These are phyloP conservation scores for Moxostoma hubbsi DNA, from an alignment of 2,797 vertebrate species.

Conservation along the genomic window DNA sequence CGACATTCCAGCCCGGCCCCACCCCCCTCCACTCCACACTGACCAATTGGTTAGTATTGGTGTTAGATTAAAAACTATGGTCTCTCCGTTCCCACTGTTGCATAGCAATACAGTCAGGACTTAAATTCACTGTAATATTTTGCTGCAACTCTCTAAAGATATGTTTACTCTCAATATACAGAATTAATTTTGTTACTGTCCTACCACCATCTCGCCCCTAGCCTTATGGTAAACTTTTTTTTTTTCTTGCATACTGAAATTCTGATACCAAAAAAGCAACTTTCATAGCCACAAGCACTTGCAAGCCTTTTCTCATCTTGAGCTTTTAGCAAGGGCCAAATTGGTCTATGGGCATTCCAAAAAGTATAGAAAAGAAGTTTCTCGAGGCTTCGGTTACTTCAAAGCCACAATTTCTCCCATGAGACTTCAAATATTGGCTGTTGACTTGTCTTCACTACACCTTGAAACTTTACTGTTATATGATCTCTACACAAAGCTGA, in stretches of 20 bases:
- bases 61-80: too few species aligned
- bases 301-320: neutral
- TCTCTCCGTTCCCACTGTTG: too few species aligned
- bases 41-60: too few species aligned
- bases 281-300: neutral
- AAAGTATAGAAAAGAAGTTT: constrained; percentile 13
- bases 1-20: too few species aligned
- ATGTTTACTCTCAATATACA: too few species aligned
- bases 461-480: neutral
- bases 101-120: too few species aligned
- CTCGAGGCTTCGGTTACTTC: constrained; percentile 29
- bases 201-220: neutral
- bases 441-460: neutral
- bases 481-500: neutral
- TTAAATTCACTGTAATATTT: too few species aligned
- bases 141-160: too few species aligned
- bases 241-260: neutral
- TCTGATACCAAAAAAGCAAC: neutral
- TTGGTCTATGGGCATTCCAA: constrained; percentile 19
- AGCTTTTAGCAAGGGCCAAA: constrained; percentile 8
- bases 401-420: constrained; percentile 17
- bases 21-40: too few species aligned
- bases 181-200: too few species aligned
- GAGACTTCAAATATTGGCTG: constrained; percentile 25
- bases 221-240: neutral